Conservation (phyloP, 2,113 vertebrate species). For the Plecturocebus donacophilus region DNA sequence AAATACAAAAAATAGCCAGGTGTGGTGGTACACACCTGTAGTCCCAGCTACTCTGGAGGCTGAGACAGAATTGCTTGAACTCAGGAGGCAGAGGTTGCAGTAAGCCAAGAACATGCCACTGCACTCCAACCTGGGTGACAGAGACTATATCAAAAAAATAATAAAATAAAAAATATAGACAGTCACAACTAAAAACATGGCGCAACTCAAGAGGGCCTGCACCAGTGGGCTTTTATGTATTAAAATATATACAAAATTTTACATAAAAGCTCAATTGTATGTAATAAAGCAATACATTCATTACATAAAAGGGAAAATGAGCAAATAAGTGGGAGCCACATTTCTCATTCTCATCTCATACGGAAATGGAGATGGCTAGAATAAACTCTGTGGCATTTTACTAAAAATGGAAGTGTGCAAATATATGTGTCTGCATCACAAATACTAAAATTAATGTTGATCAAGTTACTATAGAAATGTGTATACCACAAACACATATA, state of each 20-base stretch:
- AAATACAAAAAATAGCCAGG: too few species aligned
- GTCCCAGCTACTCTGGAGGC: too few species aligned
- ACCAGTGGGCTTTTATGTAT: not conserved
- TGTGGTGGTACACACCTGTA: too few species aligned
- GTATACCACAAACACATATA: not conserved
- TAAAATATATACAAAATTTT: too few species aligned
- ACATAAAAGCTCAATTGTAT: too few species aligned
- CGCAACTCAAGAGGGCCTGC: not conserved
- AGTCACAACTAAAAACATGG: not conserved
- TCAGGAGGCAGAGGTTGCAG: too few species aligned
- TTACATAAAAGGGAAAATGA: not conserved
- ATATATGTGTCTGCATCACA: not conserved
- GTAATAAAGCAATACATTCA: not conserved
- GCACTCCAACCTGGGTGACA: too few species aligned
- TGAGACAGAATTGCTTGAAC: too few species aligned
- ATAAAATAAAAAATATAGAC: not conserved
- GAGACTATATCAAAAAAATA: too few species aligned
- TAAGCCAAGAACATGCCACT: too few species aligned
- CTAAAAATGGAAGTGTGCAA: not conserved
- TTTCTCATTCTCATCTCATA: not conserved
- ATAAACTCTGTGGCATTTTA: not conserved
- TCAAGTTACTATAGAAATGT: conserved; percentile 26
- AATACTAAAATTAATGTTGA: not conserved
- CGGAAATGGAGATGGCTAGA: not conserved
- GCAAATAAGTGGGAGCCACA: not conserved